Evolutionary conservation across 2,888 invertebrate genomes (phyloP).

Genomic region (Tridacna gigas): DNA sequence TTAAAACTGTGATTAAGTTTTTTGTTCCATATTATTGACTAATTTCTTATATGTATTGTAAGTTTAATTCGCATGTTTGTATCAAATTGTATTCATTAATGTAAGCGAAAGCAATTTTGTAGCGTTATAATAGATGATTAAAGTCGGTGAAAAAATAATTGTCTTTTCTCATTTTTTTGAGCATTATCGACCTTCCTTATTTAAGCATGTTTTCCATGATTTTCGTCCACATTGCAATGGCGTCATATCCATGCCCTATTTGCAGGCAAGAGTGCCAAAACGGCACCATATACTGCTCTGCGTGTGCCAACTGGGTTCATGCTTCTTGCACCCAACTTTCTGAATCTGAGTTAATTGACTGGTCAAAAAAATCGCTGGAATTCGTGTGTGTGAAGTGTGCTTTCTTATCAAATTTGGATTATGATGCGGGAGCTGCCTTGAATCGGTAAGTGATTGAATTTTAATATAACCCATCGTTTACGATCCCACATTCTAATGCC

Average conservation of each 20-base stretch:
- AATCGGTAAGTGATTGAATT: slow-evolving; percentile 14
- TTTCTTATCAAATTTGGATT: not conserved
- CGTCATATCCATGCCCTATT: not conserved
- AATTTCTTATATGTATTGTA: no score
- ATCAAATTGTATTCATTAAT: no score
- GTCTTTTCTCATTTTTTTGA: not conserved
- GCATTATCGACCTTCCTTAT: not conserved
- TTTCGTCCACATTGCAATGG: not conserved
- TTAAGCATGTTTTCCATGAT: slow-evolving; percentile 1
- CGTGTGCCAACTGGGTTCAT: not conserved
- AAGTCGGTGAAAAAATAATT: not conserved
- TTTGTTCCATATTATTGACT: no score
- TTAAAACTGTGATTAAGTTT: no score
- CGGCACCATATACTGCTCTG: slow-evolving; percentile 1
- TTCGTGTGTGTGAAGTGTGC: slow-evolving; percentile 8
- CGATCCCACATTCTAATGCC: no score
- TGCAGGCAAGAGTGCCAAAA: slow-evolving; percentile 12
- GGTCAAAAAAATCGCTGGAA: slow-evolving; percentile 4
- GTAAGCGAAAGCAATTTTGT: no score
- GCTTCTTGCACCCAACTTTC: not conserved
- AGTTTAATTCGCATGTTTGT: no score
- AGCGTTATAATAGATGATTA: no score
- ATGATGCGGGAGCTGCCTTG: slow-evolving; percentile 4
- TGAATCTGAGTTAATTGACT: not conserved
- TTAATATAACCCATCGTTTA: no score